phyloP scores from a whole-genome alignment of 2,888 invertebrate species.

The Lepidochitona cinerea region DNA sequence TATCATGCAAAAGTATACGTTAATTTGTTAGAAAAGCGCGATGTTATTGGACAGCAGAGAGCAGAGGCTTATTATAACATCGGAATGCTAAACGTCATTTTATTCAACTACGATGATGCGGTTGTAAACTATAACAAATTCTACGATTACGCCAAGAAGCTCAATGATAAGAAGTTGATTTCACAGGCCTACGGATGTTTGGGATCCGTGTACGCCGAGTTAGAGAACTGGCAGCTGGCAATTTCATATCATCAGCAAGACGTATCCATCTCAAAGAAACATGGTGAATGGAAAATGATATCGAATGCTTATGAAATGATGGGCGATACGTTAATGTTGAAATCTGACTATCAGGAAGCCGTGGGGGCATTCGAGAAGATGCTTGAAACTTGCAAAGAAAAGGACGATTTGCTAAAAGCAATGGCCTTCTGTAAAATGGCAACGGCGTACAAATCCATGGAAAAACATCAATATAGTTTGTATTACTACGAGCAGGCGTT shows the following conservation, averaged over 20 bases:
- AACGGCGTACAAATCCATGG: slow-evolving; percentile 47
- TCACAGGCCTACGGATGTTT: slow-evolving; percentile 65
- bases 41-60: slow-evolving; percentile 11
- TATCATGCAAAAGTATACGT: slow-evolving; percentile 52
- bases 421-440: slow-evolving; percentile 60
- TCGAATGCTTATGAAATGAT: slow-evolving; percentile 58
- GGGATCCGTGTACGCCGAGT: slow-evolving; percentile 60
- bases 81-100: slow-evolving; percentile 62
- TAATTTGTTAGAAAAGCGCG: slow-evolving; percentile 13
- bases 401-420: slow-evolving; percentile 33
- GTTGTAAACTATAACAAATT: slow-evolving; percentile 58
- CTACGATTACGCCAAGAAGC: slow-evolving; percentile 46
- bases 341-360: slow-evolving; percentile 53
- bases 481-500: slow-evolving; percentile 57
- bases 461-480: slow-evolving; percentile 53
- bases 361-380: slow-evolving; percentile 38
- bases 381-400: slow-evolving; percentile 15
- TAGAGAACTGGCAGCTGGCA: slow-evolving; percentile 57
- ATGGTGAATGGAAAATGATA: slow-evolving; percentile 46
- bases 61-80: slow-evolving; percentile 62
- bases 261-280: slow-evolving; percentile 49
- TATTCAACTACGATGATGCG: slow-evolving; percentile 60
- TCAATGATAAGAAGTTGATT: slow-evolving; percentile 48
- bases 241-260: slow-evolving; percentile 62
- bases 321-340: slow-evolving; percentile 59